A percentile compares a stretch with the other conserved stretches of the same genome.
Conservation (phyloP, 2,888 invertebrate genomes). For the Drosophila kambysellisi region DNA sequence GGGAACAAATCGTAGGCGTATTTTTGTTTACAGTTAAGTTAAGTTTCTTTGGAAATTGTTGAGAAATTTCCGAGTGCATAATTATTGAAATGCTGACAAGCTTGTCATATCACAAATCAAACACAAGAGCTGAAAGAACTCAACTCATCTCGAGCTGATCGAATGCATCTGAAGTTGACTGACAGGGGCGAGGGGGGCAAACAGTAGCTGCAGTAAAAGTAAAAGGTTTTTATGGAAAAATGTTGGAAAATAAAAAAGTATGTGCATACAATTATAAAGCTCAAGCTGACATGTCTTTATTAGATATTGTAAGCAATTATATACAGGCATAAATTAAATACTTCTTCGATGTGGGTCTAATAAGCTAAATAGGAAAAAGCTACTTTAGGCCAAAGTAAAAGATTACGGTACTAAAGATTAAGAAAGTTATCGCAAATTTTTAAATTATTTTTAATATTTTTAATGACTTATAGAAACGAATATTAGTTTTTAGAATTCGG, state of each 20-base stretch:
- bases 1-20: conserved; percentile 62
- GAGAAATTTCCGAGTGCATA: conserved; percentile 41
- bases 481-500: neutral
- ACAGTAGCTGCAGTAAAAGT: conserved; percentile 15
- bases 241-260: neutral
- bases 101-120: conserved; percentile 39
- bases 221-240: conserved; percentile 11
- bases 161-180: conserved; percentile 8
- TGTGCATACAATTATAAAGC: neutral
- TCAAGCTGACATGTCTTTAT: neutral
- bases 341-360: neutral
- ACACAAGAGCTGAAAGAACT: conserved; percentile 32
- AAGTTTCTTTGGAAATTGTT: conserved; percentile 22
- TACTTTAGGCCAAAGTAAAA: neutral
- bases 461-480: neutral
- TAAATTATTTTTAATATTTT: neutral
- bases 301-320: neutral
- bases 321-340: neutral
- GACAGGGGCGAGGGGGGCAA: neutral
- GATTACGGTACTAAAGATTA: neutral
- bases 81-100: conserved; percentile 43
- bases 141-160: conserved; percentile 36
- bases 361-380: neutral
- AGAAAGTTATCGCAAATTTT: neutral
- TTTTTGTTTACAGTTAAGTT: conserved; percentile 22